Percentiles rank a stretch among this genome's conserved stretches.
Conservation (phyloP, 1,140 invertebrate species). For the Oreohelix idahoensis region DNA sequence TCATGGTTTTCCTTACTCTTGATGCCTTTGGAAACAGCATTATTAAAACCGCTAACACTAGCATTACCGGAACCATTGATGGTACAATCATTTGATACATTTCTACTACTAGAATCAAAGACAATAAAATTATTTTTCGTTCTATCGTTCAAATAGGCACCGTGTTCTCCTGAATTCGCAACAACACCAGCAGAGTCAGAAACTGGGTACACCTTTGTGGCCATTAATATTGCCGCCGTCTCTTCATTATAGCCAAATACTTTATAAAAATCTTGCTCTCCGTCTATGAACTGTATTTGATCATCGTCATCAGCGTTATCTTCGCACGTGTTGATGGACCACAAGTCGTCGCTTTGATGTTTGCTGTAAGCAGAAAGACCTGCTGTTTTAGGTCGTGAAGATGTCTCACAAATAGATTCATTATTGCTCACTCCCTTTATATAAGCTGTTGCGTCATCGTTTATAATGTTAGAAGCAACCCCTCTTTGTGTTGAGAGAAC, state of each 20-base stretch:
- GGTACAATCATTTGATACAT: background rate
- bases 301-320: slow-evolving; percentile 10
- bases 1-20: background rate
- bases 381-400: background rate
- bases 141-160: background rate
- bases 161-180: background rate
- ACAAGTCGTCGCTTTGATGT: background rate
- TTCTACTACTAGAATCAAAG: background rate
- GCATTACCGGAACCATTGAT: background rate
- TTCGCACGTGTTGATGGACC: background rate
- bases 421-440: background rate
- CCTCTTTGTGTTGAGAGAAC: background rate
- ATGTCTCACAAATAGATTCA: background rate
- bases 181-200: background rate
- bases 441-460: background rate
- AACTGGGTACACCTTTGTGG: slow-evolving; percentile 16
- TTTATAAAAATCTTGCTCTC: slow-evolving; percentile 23
- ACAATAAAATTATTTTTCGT: background rate
- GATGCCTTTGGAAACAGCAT: background rate
- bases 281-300: slow-evolving; percentile 26
- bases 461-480: background rate
- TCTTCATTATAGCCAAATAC: slow-evolving; percentile 26
- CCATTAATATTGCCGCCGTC: slow-evolving; percentile 5
- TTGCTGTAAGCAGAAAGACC: background rate
- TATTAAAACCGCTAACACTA: background rate